phyloP scores from a whole-genome alignment of 1,140 invertebrate genomes.

The Bombus polaris region DNA sequence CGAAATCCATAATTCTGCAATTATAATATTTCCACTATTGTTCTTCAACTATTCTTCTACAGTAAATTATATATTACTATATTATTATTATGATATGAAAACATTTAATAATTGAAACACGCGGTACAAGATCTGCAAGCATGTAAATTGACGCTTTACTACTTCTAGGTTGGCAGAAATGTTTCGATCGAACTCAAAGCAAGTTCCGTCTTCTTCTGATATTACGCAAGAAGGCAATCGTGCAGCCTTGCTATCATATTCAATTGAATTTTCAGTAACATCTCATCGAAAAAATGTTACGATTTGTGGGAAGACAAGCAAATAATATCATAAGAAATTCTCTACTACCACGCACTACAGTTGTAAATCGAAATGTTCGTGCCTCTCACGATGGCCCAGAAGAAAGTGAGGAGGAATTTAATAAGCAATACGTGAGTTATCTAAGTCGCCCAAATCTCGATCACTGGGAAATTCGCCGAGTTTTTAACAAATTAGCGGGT shows the following conservation, averaged over 20 bases:
- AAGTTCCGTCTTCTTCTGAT: constrained; percentile 16
- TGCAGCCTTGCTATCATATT: background rate
- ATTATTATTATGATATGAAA: too few species aligned
- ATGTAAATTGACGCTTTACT: background rate
- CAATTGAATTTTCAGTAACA: background rate
- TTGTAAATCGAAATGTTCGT: constrained; percentile 69
- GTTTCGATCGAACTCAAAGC: too few species aligned
- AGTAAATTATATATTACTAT: background rate
- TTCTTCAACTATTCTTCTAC: background rate
- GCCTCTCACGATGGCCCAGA: constrained; percentile 70
- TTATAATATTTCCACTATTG: background rate
- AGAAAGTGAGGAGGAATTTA: constrained; percentile 88
- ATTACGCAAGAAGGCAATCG: constrained; percentile 65
- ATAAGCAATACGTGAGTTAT: constrained; percentile 91
- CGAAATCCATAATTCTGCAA: constrained; percentile 33
- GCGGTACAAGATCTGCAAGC: background rate
- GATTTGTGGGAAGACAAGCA: constrained; percentile 79
- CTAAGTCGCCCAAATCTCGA: constrained; percentile 96
- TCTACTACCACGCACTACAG: constrained; percentile 64
- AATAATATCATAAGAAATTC: constrained; percentile 74
- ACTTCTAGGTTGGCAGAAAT: background rate
- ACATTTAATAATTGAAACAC: constrained; percentile 4
- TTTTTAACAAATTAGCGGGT: constrained; percentile 88
- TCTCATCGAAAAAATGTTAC: constrained; percentile 79
- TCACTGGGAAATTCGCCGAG: constrained; percentile 97